Evolutionary conservation across 2,113 vertebrate species (phyloP).

Genomic region (Bos indicus): DNA sequence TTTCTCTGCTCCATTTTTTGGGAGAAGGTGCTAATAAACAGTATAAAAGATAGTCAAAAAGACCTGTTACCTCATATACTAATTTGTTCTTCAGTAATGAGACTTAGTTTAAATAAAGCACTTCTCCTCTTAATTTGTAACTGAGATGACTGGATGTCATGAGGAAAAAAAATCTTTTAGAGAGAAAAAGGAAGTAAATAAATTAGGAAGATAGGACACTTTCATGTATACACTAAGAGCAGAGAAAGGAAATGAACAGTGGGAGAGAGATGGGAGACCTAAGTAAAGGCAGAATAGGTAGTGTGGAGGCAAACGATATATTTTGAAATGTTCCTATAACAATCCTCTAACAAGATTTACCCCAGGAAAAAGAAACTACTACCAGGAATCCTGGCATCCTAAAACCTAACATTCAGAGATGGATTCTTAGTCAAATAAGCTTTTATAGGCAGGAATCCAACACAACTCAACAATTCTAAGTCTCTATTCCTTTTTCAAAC

Average conservation of each 20-base stretch:
- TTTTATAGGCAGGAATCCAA: neutral
- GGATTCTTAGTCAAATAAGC: neutral
- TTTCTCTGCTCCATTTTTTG: constrained; percentile 12
- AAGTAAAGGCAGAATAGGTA: neutral
- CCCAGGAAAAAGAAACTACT: neutral
- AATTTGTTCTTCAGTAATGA: neutral
- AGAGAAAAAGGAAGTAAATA: neutral
- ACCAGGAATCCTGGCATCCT: neutral
- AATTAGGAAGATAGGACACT: neutral
- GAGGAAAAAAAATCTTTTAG: neutral
- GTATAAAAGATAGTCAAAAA: neutral
- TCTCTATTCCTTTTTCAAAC: neutral
- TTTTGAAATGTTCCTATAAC: neutral
- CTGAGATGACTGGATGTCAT: neutral
- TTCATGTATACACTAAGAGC: neutral
- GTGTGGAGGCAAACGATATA: neutral
- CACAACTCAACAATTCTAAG: neutral
- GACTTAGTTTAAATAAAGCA: neutral
- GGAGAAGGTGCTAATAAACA: neutral
- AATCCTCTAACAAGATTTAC: neutral
- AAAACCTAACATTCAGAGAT: neutral
- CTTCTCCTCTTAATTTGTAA: neutral
- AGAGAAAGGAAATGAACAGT: neutral
- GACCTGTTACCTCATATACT: neutral
- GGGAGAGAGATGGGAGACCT: neutral